Conservation (phyloP, 1,140 invertebrate species). For the Caenorhabditis inopinata region DNA sequence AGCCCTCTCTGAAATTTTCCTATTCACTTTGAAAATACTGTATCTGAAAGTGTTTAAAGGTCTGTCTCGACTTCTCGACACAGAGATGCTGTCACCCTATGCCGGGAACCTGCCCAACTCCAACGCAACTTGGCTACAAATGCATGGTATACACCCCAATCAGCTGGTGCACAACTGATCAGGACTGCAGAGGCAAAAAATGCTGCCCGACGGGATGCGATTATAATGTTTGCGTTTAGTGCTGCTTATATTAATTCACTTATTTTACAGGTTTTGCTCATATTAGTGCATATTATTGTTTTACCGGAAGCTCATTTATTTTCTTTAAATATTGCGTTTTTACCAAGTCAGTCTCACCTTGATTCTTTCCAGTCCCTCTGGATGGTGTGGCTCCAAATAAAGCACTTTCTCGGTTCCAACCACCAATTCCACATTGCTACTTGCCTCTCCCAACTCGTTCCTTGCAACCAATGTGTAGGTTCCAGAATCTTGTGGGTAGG, state of each 20-base stretch:
- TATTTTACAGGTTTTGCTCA: too few species aligned
- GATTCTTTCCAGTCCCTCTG: conserved; percentile 78
- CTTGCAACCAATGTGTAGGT: conserved; percentile 62
- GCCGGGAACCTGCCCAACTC: conserved; percentile 25
- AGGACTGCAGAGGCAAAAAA: conserved; percentile 24
- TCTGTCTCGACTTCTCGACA: conserved; percentile 4
- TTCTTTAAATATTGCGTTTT: neutral
- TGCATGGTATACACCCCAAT: conserved; percentile 30
- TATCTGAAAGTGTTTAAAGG: neutral
- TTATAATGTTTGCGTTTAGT: conserved; percentile 32
- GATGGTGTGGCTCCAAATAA: conserved; percentile 89
- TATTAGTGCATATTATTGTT: neutral
- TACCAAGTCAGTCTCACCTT: neutral
- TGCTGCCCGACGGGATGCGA: conserved; percentile 29
- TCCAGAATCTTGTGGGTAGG: conserved; percentile 64
- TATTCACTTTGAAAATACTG: too few species aligned
- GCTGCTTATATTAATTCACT: too few species aligned
- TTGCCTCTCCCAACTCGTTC: conserved; percentile 61
- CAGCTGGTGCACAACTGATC: conserved; percentile 17
- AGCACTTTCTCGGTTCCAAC: conserved; percentile 77
- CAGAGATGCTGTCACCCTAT: conserved; percentile 21
- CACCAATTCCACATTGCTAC: conserved; percentile 55
- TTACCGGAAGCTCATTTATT: neutral
- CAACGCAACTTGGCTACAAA: conserved; percentile 29
- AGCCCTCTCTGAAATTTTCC: too few species aligned